phyloP scores from a whole-genome alignment of 2,888 invertebrate genomes.

The Xestoiulus laeticollis region DNA sequence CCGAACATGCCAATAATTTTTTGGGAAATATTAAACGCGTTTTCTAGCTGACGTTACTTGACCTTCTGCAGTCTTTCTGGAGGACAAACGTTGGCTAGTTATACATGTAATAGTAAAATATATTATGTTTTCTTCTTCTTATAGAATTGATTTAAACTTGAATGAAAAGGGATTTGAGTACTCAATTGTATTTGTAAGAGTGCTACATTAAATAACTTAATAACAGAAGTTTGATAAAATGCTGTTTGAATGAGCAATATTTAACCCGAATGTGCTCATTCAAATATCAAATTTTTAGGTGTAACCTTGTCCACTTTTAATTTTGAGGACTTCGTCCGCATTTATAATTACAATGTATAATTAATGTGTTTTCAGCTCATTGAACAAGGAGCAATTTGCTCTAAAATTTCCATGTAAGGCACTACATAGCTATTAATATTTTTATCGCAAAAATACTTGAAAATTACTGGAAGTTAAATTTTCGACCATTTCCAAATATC shows the following conservation, averaged over 20 bases:
- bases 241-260: background rate
- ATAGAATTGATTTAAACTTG: background rate
- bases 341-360: no score
- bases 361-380: background rate
- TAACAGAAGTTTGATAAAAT: background rate
- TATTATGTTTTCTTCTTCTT: background rate
- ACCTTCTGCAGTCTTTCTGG: background rate
- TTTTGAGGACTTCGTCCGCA: no score
- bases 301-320: no score
- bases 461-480: background rate
- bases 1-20: background rate
- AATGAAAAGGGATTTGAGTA: background rate
- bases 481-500: background rate
- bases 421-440: background rate
- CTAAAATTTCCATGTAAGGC: background rate
- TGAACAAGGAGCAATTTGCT: background rate
- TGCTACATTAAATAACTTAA: background rate
- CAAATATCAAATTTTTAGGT: background rate
- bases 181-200: background rate
- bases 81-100: background rate
- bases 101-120: background rate
- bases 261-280: background rate
- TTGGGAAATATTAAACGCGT: background rate
- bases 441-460: no score
- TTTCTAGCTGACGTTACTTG: background rate